Evolutionary conservation across 2,888 invertebrate species (phyloP), one percentile per base, ranked within the genome.

Genomic region (Boloria selene): DNA sequence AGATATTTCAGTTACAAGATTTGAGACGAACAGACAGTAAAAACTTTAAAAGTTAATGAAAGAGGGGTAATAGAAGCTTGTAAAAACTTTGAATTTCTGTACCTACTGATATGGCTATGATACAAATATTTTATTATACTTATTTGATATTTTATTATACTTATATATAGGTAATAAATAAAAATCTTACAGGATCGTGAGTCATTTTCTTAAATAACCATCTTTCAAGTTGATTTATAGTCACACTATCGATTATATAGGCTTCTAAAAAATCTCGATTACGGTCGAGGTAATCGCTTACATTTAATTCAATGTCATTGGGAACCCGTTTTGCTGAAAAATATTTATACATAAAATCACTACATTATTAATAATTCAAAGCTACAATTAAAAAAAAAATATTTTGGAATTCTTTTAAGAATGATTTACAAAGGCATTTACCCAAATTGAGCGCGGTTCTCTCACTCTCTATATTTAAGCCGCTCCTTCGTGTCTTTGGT

Each of bases 191-290:
- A 6, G 58, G 63, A 22, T 64, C 55, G 7, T 53, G 53, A 3
- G 47, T 13, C 51, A 18, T 66, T 72, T 86, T 85, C 56, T 93
- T 88, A 22, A 93, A 91, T 72, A 95, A 90, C 95, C 96, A 96
- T 64, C 93, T 86, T 79, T 95, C 95, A 61, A 96, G 75, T 59
- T 93, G 93, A 67, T 95, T 94, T 63, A 93, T 79, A 58, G 94
- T 93, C 16, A 96, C 92, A 68, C 94, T 93, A 22, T 94, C 93
- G 76, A 93, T 85, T 10, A 96, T 90, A 78, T 94, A 95, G 1
- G 91, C 84, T 71, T 96, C 95, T 72, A 96, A 85, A 77, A 95
- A 95, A 13, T 94, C 94, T 1, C 93, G 94, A 81, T 96, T 94
- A 0, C 92, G 88, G 56, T 93, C 89, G 56, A 96, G 86, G 77